Conservation (phyloP, 2,888 invertebrate species). For the Neoscelio sp. region DNA sequence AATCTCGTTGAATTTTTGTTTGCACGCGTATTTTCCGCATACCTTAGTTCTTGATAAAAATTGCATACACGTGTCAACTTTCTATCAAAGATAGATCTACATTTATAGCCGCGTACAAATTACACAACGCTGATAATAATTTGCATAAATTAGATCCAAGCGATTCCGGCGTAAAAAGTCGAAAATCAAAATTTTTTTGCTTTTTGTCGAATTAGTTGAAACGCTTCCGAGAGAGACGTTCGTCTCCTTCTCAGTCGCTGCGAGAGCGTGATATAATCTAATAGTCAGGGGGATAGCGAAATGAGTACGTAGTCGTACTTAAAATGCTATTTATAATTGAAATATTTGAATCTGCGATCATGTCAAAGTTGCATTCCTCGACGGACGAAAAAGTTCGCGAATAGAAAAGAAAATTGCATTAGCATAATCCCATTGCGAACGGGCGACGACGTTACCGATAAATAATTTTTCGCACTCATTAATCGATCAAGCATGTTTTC, state of each 20-base stretch:
- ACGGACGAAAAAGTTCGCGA: conserved; percentile 25
- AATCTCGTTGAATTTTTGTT: too few relatives aligned
- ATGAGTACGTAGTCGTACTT: conserved; percentile 54
- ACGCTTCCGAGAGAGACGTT: conserved; percentile 22
- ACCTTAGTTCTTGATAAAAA: too few relatives aligned
- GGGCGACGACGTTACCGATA: conserved; percentile 5
- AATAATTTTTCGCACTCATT: conserved; percentile 36
- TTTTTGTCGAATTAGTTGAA: conserved; percentile 36
- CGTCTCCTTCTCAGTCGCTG: conserved; percentile 34
- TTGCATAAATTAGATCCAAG: conserved; percentile 41
- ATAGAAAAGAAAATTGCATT: conserved; percentile 30
- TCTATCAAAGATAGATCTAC: conserved; percentile 36
- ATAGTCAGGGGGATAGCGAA: conserved; percentile 16
- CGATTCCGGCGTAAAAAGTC: background rate
- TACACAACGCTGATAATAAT: conserved; percentile 26
- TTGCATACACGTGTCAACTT: conserved; percentile 43
- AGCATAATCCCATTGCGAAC: conserved; percentile 27
- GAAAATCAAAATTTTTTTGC: too few relatives aligned
- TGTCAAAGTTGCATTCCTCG: conserved; percentile 37
- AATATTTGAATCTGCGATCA: conserved; percentile 55
- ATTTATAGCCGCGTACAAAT: conserved; percentile 37
- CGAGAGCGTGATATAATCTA: conserved; percentile 53
- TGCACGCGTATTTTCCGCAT: too few relatives aligned
- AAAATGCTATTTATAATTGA: conserved; percentile 59
- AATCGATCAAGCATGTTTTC: conserved; percentile 31